Base-by-base conservation (phyloP, 2,113 vertebrate species). In the Phalacrocorax carbo region DNA sequence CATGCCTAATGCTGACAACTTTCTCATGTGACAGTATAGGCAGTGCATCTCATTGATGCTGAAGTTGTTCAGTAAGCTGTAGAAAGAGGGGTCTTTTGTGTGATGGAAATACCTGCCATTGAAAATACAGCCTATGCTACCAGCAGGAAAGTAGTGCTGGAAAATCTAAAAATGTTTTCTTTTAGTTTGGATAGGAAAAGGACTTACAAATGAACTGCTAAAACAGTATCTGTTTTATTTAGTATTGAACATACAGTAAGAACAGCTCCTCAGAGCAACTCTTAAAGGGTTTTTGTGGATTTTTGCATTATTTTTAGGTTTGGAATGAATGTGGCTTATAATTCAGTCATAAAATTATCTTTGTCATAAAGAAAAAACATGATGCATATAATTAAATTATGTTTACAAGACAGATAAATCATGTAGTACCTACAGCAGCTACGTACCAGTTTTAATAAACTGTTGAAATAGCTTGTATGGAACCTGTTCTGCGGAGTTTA, bases 1-100 rank as follows among this genome's bases (percentile, higher is more conserved):
- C 97, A 95, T 91, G 97, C 94, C 97, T 98, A 96, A 82, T 90
- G 86, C 92, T 97, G 97, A 97, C 97, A 98, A 98, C 98, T 98
- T 98, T 97, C 97, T 98, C 95, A 96, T 98, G 97, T 98, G 98
- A 98, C 97, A 96, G 97, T 75, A 36, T 46, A 96, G 79, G 97
- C 71, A 95, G 94, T 97, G 97, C 97, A 97, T 98, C 96, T 98
- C 98, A 98, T 84, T 98, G 97, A 98, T 97, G 93, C 98, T 96
- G 93, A 97, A 98, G 97, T 97, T 98, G 97, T 98, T 98, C 97
- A 93, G 98, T 97, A 97, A 97, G 97, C 98, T 98, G 97, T 96
- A 97, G 98, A 97, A 98, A 98, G 98, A 98, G 98, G 99, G 98
- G 70, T 97, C 98, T 98, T 93, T 98, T 98, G 97, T 98, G 97